Percentiles rank a stretch among this genome's conserved stretches.
Conservation (phyloP, 2,888 invertebrate species). For the Lissocephala sabroskyi region DNA sequence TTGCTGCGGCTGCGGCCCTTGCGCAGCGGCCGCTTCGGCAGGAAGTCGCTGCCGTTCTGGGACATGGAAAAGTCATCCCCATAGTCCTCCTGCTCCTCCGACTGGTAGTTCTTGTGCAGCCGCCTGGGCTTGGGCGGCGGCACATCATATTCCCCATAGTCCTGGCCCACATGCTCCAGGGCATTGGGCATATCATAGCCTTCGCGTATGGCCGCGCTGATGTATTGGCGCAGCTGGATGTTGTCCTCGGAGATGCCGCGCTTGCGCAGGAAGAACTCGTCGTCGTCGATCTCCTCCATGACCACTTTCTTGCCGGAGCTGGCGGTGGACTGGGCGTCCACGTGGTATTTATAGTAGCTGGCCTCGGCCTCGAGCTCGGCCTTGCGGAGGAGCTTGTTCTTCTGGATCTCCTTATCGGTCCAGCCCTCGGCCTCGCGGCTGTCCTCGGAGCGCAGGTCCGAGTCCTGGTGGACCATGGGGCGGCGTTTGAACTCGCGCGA, state of each 20-base stretch:
- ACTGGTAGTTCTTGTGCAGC: conserved; percentile 61
- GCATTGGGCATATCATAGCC: conserved; percentile 80
- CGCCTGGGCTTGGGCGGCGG: conserved; percentile 71
- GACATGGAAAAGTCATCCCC: conserved; percentile 70
- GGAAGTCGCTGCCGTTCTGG: conserved; percentile 68
- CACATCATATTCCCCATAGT: conserved; percentile 69
- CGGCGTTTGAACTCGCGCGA: conserved; percentile 70
- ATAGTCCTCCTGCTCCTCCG: conserved; percentile 68
- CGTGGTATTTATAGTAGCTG: conserved; percentile 61
- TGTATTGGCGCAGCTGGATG: conserved; percentile 83
- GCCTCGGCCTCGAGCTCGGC: conserved; percentile 69
- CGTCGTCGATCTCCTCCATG: conserved; percentile 88
- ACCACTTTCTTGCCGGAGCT: conserved; percentile 79
- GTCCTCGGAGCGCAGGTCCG: conserved; percentile 71
- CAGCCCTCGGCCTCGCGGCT: conserved; percentile 70
- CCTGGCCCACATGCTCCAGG: conserved; percentile 76
- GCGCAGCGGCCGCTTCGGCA: conserved; percentile 75
- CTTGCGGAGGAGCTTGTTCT: conserved; percentile 66
- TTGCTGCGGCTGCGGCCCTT: conserved; percentile 71
- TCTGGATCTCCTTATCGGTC: conserved; percentile 71
- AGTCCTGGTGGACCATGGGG: conserved; percentile 72
- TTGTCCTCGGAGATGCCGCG: conserved; percentile 86
- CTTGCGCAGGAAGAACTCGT: conserved; percentile 88
- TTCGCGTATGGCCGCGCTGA: conserved; percentile 85
- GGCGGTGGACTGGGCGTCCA: conserved; percentile 75